Evolutionary conservation across 2,113 vertebrate genomes (phyloP).

Genomic region (Marmota flaviventris): DNA sequence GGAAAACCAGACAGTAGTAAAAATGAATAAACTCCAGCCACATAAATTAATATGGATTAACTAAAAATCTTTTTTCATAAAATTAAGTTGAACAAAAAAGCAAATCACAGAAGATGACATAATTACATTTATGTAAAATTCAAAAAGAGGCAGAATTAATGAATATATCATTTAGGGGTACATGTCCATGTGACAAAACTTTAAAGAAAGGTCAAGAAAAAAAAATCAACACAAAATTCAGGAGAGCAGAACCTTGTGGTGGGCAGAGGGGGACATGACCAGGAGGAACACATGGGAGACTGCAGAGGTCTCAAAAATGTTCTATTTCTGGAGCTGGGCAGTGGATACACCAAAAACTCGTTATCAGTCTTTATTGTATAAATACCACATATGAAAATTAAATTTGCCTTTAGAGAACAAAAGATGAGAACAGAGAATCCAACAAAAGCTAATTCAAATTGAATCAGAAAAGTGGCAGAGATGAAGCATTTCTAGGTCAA

Average conservation of each 20-base stretch:
- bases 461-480: background rate
- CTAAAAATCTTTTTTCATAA: background rate
- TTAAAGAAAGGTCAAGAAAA: background rate
- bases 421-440: background rate
- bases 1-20: background rate
- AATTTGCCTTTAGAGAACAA: background rate
- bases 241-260: background rate
- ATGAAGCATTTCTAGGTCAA: background rate
- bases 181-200: background rate
- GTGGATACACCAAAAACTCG: background rate
- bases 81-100: background rate
- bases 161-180: background rate
- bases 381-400: background rate
- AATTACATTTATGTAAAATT: background rate
- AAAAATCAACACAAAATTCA: background rate
- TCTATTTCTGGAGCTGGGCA: background rate
- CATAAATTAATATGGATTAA: background rate
- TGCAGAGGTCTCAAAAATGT: background rate
- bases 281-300: background rate
- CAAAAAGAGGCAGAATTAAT: slow-evolving; percentile 19
- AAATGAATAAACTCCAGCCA: background rate
- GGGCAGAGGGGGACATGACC: background rate
- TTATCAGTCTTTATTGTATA: background rate
- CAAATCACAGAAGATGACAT: background rate
- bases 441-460: background rate